These are phyloP conservation scores for Sinonovacula constricta DNA, from an alignment of 1,140 invertebrate genomes.

Conservation along the genomic window DNA sequence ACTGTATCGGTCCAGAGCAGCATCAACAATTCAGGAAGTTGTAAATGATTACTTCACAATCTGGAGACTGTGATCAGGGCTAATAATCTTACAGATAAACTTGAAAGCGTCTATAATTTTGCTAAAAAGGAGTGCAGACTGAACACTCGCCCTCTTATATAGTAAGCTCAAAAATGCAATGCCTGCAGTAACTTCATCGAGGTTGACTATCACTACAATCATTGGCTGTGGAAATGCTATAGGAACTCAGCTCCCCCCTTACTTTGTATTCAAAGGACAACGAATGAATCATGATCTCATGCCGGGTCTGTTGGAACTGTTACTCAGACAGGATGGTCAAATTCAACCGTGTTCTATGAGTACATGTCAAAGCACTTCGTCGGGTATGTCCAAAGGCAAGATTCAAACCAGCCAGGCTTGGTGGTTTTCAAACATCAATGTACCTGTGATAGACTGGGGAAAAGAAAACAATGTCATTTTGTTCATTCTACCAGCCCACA, in stretches of 20 bases:
- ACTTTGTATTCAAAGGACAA: constrained; percentile 44
- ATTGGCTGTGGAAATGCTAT: constrained; percentile 40
- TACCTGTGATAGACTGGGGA: constrained; percentile 25
- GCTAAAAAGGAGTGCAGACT: constrained; percentile 10
- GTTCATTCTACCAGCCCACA: constrained; percentile 42
- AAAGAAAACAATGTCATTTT: constrained; percentile 30
- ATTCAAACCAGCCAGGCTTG: constrained; percentile 16
- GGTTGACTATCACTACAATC: constrained; percentile 12
- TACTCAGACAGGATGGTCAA: constrained; percentile 29
- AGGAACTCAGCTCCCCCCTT: constrained; percentile 31
- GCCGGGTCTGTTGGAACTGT: constrained; percentile 20
- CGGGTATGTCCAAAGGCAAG: constrained; percentile 22
- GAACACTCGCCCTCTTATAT: constrained; percentile 16
- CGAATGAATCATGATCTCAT: constrained; percentile 24
- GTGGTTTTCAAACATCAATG: constrained; percentile 17
- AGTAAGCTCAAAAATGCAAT: not conserved
- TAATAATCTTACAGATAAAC: constrained; percentile 18
- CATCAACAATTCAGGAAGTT: constrained; percentile 3
- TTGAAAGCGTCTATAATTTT: constrained; percentile 30
- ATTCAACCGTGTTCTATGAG: constrained; percentile 16
- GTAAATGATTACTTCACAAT: constrained; percentile 24
- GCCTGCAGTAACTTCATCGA: constrained; percentile 15
- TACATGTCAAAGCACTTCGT: constrained; percentile 15
- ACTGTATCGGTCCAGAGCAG: constrained; percentile 18
- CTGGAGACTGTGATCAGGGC: not conserved